A percentile compares a stretch with the other conserved stretches of the same genome.
Conservation (phyloP, 2,797 vertebrate species). For the Spinibarbus caldwelli region DNA sequence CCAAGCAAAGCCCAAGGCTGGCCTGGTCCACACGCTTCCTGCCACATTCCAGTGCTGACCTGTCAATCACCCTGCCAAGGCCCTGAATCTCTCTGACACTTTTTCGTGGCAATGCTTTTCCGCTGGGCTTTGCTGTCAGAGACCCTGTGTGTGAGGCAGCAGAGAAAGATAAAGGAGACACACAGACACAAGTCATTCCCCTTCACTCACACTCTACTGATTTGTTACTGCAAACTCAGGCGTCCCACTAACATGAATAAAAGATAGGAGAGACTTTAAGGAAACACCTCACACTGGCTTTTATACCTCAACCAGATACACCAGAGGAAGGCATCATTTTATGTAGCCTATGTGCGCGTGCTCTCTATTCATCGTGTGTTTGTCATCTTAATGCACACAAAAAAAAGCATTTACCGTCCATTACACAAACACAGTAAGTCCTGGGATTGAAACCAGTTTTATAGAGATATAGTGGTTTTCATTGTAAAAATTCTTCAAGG, state of each 20-base stretch:
- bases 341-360: not conserved
- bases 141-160: constrained; percentile 67
- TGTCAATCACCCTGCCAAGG: constrained; percentile 70
- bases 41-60: constrained; percentile 55
- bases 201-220: constrained; percentile 44
- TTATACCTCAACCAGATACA: constrained; percentile 28
- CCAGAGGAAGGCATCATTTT: not conserved
- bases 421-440: not conserved
- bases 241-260: constrained; percentile 37
- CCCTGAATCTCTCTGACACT: constrained; percentile 61
- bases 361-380: not conserved
- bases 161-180: constrained; percentile 53
- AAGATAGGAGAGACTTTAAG: constrained; percentile 28
- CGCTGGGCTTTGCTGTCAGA: constrained; percentile 71
- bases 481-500: not conserved
- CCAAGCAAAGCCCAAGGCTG: constrained; percentile 53
- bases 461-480: not conserved
- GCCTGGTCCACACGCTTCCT: constrained; percentile 22
- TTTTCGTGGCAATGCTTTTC: constrained; percentile 70
- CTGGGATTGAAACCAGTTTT: not conserved
- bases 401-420: not conserved
- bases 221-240: constrained; percentile 41
- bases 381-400: not conserved
- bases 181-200: constrained; percentile 38
- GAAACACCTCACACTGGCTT: not conserved